Evolutionary conservation across 2,888 invertebrate species (phyloP).

Genomic region (Dasysyrphus tricinctus): DNA sequence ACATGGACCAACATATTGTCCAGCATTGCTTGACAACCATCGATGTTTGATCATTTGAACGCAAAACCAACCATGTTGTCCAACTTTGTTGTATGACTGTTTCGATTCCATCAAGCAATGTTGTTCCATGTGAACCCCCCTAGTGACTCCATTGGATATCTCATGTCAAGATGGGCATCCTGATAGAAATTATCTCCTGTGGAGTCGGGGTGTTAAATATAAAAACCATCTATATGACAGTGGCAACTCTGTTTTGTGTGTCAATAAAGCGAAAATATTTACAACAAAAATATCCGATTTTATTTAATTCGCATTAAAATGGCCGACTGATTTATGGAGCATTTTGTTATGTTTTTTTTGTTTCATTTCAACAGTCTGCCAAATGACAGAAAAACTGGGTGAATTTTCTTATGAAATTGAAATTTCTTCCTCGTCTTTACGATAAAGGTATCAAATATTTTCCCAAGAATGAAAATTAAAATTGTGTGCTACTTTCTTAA

Average conservation of each 20-base stretch:
- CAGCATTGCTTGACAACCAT: too few species aligned
- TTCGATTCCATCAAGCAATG: too few species aligned
- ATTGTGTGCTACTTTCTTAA: conserved; percentile 21
- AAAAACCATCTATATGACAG: too few species aligned
- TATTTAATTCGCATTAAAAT: background rate
- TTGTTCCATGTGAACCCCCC: too few species aligned
- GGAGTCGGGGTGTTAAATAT: too few species aligned
- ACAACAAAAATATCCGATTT: background rate
- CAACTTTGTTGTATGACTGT: too few species aligned
- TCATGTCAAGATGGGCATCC: too few species aligned
- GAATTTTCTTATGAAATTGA: background rate
- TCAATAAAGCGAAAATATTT: conserved; percentile 1
- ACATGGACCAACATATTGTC: too few species aligned
- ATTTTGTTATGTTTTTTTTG: background rate
- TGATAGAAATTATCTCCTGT: too few species aligned
- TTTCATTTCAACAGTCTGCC: background rate
- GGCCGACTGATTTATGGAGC: background rate
- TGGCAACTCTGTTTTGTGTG: conserved; percentile 32
- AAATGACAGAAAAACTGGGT: background rate
- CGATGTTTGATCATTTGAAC: too few species aligned
- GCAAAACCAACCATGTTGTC: too few species aligned
- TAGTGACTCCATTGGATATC: too few species aligned
- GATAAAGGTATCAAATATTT: background rate
- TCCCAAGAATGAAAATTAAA: background rate
- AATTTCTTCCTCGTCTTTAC: background rate